Evolutionary conservation across 2,888 invertebrate genomes (phyloP).

Genomic region (Dilophus febrilis): DNA sequence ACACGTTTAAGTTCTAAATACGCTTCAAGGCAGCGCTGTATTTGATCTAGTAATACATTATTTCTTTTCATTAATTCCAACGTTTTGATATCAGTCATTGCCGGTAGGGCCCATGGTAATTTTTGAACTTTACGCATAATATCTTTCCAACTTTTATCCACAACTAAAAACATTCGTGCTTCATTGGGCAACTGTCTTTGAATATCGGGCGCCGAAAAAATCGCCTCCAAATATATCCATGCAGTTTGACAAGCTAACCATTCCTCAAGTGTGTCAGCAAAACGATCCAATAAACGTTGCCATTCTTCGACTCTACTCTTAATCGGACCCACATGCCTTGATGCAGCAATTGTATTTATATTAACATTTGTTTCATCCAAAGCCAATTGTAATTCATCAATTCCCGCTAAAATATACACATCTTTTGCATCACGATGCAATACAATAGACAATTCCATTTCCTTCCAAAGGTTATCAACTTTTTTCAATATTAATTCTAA

Average conservation of each 20-base stretch:
- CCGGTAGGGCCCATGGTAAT: slow-evolving; percentile 64
- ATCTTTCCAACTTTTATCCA: slow-evolving; percentile 83
- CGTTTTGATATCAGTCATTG: slow-evolving; percentile 54
- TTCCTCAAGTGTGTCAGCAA: slow-evolving; percentile 68
- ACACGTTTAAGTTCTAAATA: slow-evolving; percentile 78
- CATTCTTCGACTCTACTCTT: slow-evolving; percentile 69
- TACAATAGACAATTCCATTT: slow-evolving; percentile 57
- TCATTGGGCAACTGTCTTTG: slow-evolving; percentile 83
- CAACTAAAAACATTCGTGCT: slow-evolving; percentile 66
- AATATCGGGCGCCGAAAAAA: slow-evolving; percentile 88
- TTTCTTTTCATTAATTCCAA: slow-evolving; percentile 51
- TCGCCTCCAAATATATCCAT: slow-evolving; percentile 91
- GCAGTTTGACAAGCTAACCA: slow-evolving; percentile 78
- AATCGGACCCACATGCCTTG: slow-evolving; percentile 71
- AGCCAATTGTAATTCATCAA: slow-evolving; percentile 67
- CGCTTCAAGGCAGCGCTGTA: slow-evolving; percentile 77
- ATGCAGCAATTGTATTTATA: slow-evolving; percentile 72
- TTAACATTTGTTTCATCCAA: slow-evolving; percentile 77
- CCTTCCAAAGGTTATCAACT: slow-evolving; percentile 72
- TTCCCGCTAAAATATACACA: slow-evolving; percentile 63
- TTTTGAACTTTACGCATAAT: slow-evolving; percentile 69
- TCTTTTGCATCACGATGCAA: slow-evolving; percentile 70
- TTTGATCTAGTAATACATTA: slow-evolving; percentile 68
- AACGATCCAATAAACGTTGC: slow-evolving; percentile 57
- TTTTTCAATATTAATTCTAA: slow-evolving; percentile 64